Evolutionary conservation across 2,113 vertebrate species (phyloP).

Genomic region (Varanus komodoensis): DNA sequence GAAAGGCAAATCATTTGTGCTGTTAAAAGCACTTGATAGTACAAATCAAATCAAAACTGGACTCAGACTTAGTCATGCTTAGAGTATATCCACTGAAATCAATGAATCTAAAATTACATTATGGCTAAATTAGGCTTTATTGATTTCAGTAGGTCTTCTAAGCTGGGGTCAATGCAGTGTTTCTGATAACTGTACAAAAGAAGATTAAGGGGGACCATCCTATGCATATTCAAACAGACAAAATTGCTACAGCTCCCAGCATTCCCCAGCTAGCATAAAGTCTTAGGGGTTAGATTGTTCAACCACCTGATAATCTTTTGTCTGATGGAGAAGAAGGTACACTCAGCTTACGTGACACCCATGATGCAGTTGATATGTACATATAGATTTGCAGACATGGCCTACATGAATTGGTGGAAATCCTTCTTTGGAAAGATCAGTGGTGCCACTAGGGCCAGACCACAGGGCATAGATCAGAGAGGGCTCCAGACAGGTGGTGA

Average conservation of each 20-base stretch:
- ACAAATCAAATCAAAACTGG: background rate
- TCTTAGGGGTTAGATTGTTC: background rate
- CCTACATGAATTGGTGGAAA: background rate
- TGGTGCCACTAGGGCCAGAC: too few species aligned
- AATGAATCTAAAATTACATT: background rate
- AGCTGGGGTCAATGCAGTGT: background rate
- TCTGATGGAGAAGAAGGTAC: background rate
- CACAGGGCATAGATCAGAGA: too few species aligned
- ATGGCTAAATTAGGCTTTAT: background rate
- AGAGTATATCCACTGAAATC: background rate
- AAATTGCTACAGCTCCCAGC: too few species aligned
- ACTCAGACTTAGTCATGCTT: background rate
- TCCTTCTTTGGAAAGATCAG: background rate
- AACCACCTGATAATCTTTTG: background rate
- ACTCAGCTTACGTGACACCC: background rate
- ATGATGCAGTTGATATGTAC: background rate
- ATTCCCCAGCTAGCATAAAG: background rate
- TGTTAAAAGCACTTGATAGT: background rate
- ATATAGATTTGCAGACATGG: background rate
- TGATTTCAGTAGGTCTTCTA: background rate
- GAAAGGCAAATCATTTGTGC: constrained; percentile 17
- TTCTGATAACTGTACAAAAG: background rate
- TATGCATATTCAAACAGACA: too few species aligned
- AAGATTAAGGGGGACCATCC: background rate
- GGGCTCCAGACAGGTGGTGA: too few species aligned